Conservation (phyloP, 2,888 invertebrate genomes). For the Phorcus lineatus region DNA sequence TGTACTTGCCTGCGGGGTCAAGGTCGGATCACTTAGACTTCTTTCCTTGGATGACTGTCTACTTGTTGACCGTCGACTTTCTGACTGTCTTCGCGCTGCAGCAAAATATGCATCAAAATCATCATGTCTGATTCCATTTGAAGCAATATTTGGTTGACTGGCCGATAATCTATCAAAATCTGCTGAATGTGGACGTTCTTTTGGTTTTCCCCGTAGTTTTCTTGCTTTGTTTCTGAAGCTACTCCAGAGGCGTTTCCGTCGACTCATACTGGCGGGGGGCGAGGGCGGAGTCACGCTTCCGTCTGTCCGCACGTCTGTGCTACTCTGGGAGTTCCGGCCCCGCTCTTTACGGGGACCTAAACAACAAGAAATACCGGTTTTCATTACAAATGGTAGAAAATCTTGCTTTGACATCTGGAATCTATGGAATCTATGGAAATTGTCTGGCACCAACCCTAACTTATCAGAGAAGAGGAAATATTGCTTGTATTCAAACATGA, state of each 20-base stretch:
- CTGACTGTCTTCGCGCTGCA: not conserved
- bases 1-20: slow-evolving; percentile 32
- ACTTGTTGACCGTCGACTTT: not conserved
- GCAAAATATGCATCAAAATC: slow-evolving; percentile 34
- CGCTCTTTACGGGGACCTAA: slow-evolving; percentile 32
- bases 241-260: slow-evolving; percentile 35
- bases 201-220: slow-evolving; percentile 15
- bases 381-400: not conserved
- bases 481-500: not conserved
- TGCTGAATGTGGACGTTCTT: slow-evolving; percentile 26
- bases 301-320: slow-evolving; percentile 34
- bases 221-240: slow-evolving; percentile 42
- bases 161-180: slow-evolving; percentile 34
- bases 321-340: slow-evolving; percentile 37
- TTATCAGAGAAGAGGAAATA: too few species aligned
- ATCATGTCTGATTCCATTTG: slow-evolving; percentile 16
- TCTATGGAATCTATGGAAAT: too few species aligned
- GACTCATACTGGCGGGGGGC: slow-evolving; percentile 25
- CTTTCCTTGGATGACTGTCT: slow-evolving; percentile 37
- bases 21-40: slow-evolving; percentile 44
- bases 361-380: slow-evolving; percentile 7
- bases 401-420: too few species aligned
- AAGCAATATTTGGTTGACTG: slow-evolving; percentile 42
- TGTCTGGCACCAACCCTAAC: not conserved
- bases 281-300: slow-evolving; percentile 10